Conservation (phyloP, 2,888 invertebrate species). For the Caenorhabditis drosophilae region DNA sequence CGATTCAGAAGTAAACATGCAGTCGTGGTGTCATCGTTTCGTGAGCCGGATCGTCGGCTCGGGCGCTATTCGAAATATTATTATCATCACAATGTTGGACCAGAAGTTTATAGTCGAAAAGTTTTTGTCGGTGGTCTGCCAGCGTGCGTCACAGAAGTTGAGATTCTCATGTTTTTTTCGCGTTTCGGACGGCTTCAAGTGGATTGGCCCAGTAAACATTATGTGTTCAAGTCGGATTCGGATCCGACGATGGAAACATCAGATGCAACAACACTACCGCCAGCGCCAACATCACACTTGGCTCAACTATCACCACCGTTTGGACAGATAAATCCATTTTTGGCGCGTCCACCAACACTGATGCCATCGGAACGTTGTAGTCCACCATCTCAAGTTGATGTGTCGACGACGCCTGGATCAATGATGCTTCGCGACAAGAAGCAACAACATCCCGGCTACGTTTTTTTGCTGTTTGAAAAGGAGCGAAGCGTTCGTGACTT, state of each 20-base stretch:
- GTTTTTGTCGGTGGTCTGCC: slow-evolving; percentile 97
- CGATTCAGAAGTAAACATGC: slow-evolving; percentile 12
- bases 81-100: slow-evolving; percentile 46
- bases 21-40: slow-evolving; percentile 27
- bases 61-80: slow-evolving; percentile 40
- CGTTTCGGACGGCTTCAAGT: slow-evolving; percentile 95
- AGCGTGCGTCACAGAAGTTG: slow-evolving; percentile 97
- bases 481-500: slow-evolving; percentile 94
- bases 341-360: neutral
- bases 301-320: slow-evolving; percentile 21
- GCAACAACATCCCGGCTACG: slow-evolving; percentile 70
- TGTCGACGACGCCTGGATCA: neutral
- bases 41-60: slow-evolving; percentile 33
- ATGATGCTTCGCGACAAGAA: too few species aligned
- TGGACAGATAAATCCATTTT: slow-evolving; percentile 29
- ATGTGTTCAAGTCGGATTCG: slow-evolving; percentile 27
- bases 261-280: neutral
- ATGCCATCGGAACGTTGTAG: neutral
- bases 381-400: neutral
- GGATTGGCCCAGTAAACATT: slow-evolving; percentile 93
- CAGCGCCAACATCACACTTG: slow-evolving; percentile 15
- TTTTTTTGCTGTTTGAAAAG: slow-evolving; percentile 79
- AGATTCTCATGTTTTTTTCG: slow-evolving; percentile 94
- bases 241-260: slow-evolving; percentile 91
- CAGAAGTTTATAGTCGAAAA: slow-evolving; percentile 77